These are phyloP conservation scores for Amblyopsis rosae DNA, from an alignment of 2,113 vertebrate genomes.

Conservation along the genomic window DNA sequence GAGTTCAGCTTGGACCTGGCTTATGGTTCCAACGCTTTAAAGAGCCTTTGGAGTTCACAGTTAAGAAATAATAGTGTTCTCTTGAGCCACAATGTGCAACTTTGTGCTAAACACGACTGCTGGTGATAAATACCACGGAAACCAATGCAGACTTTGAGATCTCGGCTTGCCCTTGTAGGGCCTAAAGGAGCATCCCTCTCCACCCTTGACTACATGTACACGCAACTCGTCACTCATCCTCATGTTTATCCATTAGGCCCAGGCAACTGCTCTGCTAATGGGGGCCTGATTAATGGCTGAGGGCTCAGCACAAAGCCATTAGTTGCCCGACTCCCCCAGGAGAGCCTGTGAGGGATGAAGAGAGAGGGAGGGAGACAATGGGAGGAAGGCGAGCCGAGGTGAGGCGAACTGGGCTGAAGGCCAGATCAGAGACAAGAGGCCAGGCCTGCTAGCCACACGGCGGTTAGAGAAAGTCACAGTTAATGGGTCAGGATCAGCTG, in stretches of 20 bases:
- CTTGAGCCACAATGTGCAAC: too few species aligned
- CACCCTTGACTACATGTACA: constrained; percentile 2
- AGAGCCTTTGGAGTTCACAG: too few species aligned
- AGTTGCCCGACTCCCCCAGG: constrained; percentile 43
- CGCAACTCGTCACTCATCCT: constrained; percentile 7
- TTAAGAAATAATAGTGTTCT: too few species aligned
- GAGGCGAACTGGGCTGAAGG: constrained; percentile 14
- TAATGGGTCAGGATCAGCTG: constrained; percentile 31
- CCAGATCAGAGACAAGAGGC: constrained; percentile 17
- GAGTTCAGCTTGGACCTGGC: too few species aligned
- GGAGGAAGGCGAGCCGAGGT: constrained; percentile 8
- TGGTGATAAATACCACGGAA: background rate
- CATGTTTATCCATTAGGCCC: constrained; percentile 50
- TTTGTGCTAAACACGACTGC: background rate
- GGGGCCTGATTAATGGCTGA: constrained; percentile 59
- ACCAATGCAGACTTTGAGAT: background rate
- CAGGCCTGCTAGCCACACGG: constrained; percentile 3
- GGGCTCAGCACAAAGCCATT: constrained; percentile 53
- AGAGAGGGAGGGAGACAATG: constrained; percentile 6
- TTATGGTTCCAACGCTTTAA: too few species aligned
- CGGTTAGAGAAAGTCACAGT: constrained; percentile 11
- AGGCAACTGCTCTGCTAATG: constrained; percentile 54
- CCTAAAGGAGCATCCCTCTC: constrained; percentile 9
- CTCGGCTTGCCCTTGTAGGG: background rate
- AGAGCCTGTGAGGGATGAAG: constrained; percentile 33